Percentiles rank a stretch among this genome's conserved stretches.
Evolutionary conservation across 2,113 vertebrate species (phyloP).

Genomic region (Rhadina sibilatrix): DNA sequence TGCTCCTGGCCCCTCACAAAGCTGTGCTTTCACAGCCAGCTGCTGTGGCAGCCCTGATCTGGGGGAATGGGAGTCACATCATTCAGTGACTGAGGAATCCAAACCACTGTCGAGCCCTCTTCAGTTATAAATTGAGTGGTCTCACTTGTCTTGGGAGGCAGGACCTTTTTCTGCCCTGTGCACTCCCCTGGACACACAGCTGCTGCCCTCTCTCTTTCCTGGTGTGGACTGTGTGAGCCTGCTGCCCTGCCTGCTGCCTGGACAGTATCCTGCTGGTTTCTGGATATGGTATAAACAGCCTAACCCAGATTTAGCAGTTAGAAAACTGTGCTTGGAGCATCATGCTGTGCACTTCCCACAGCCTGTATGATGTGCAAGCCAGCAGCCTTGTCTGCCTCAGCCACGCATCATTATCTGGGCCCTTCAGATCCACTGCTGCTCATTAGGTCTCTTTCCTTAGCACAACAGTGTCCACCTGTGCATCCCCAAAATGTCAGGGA

Average conservation of each 20-base stretch:
- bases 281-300: background rate
- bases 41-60: background rate
- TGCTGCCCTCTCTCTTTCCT: background rate
- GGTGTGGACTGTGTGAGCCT: background rate
- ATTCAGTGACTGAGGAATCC: background rate
- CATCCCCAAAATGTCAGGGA: background rate
- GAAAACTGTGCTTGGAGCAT: background rate
- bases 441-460: background rate
- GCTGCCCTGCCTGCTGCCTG: background rate
- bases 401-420: background rate
- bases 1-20: background rate
- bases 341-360: background rate
- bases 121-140: background rate
- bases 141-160: background rate
- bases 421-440: background rate
- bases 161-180: background rate
- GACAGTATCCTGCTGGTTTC: background rate
- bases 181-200: rapidly evolving
- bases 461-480: background rate
- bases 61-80: background rate
- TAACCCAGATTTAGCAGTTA: background rate
- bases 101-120: background rate
- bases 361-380: background rate
- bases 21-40: background rate
- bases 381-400: background rate